Evolutionary conservation across 2,797 vertebrate genomes (phyloP).

Genomic region (Taenioides sp.): DNA sequence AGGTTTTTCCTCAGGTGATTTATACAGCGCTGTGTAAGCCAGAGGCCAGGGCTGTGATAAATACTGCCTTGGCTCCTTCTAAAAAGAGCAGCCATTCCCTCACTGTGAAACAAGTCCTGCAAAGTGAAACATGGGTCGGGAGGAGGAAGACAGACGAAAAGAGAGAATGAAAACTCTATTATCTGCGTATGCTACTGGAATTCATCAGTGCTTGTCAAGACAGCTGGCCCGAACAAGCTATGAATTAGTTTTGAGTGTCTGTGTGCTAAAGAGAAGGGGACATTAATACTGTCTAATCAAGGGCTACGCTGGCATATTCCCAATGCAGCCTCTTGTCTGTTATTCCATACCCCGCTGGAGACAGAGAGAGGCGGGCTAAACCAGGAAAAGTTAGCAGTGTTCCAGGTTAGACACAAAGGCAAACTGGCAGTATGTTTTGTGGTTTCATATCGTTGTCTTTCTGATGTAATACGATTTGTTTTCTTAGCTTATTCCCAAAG

Average conservation of each 20-base stretch:
- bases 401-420: neutral
- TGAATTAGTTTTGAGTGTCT: constrained; percentile 77
- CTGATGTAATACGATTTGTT: neutral
- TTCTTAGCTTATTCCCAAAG: neutral
- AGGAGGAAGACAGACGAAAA: constrained; percentile 46
- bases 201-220: constrained; percentile 75
- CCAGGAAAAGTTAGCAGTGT: constrained; percentile 22
- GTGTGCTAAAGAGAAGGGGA: constrained; percentile 70
- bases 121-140: constrained; percentile 61
- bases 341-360: constrained; percentile 53
- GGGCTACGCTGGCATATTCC: constrained; percentile 67
- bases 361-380: constrained; percentile 29
- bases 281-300: constrained; percentile 77
- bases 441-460: constrained; percentile 4
- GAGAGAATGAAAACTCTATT: constrained; percentile 67
- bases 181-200: constrained; percentile 66
- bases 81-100: constrained; percentile 58
- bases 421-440: neutral
- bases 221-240: constrained; percentile 70
- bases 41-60: constrained; percentile 56
- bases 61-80: constrained; percentile 60
- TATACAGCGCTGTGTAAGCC: constrained; percentile 56
- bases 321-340: constrained; percentile 57
- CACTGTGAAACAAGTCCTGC: constrained; percentile 55
- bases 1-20: constrained; percentile 54